These are phyloP conservation scores for Epirrhoe alternata DNA, from an alignment of 2,888 invertebrate genomes.

Conservation along the genomic window DNA sequence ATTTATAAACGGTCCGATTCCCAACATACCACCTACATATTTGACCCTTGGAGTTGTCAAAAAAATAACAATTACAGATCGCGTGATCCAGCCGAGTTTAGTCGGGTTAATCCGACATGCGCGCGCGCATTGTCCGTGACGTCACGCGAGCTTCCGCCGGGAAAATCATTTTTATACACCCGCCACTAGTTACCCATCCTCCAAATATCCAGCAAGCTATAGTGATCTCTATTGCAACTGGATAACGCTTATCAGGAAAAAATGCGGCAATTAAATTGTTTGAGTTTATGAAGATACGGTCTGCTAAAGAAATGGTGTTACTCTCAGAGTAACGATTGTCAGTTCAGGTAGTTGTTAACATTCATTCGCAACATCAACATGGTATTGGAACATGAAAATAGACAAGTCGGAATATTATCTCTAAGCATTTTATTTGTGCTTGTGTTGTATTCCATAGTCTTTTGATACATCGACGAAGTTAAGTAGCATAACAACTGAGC, in stretches of 20 bases:
- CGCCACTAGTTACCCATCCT: slow-evolving; percentile 33
- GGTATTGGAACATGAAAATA: slow-evolving; percentile 28
- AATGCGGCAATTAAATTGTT: slow-evolving; percentile 35
- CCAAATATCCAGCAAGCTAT: slow-evolving; percentile 38
- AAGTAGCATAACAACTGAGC: no score
- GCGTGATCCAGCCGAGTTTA: slow-evolving; percentile 63
- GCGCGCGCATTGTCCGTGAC: slow-evolving; percentile 62
- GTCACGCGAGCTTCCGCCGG: slow-evolving; percentile 67
- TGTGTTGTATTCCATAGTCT: no score
- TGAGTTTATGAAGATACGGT: slow-evolving; percentile 60
- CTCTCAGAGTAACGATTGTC: slow-evolving; percentile 51
- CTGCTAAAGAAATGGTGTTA: slow-evolving; percentile 61
- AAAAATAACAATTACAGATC: slow-evolving; percentile 57
- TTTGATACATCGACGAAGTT: no score
- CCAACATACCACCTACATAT: slow-evolving; percentile 42
- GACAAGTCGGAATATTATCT: slow-evolving; percentile 17
- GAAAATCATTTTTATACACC: slow-evolving; percentile 57
- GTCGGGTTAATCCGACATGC: slow-evolving; percentile 59
- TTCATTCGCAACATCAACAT: slow-evolving; percentile 40
- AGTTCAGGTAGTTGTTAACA: slow-evolving; percentile 44
- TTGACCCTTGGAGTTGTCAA: slow-evolving; percentile 51
- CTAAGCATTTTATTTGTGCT: no score
- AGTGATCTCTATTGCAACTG: slow-evolving; percentile 40
- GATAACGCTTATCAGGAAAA: slow-evolving; percentile 7
- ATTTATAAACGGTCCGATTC: slow-evolving; percentile 22